Base-by-base conservation (phyloP, 1,140 invertebrate genomes). In the Odontomachus brunneus region DNA sequence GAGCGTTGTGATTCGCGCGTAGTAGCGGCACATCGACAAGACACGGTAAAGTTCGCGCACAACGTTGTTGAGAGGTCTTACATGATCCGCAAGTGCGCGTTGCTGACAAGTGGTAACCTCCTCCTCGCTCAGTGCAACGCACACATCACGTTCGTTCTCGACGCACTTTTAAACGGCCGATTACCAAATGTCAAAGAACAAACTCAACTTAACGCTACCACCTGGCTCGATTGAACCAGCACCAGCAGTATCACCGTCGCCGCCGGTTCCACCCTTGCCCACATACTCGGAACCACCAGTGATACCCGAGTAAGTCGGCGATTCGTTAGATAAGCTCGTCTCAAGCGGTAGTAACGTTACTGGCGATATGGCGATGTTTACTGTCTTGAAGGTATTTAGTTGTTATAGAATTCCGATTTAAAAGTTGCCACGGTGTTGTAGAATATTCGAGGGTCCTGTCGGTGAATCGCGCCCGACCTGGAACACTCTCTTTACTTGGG, bases 201-300 rank as follows among this genome's bases (percentile, higher is more conserved):
- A 98, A 95, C 95, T 98, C 90, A 98, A 98, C 92, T 94, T 99
- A 93, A 98, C 97, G 89, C 95, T 98, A 91, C 98, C 98, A 89
- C 97, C 97, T 90, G 97, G 97, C 88, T 97, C 97, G 81, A 97
- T 98, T 85, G 97, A 98, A 92, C 96, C 96, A 57, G 95, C 95
- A 66, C 95, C 96, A 88, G 95, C 96, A 87, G 95, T 96, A n/a
- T 96, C 96, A 60, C 96, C 97, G 74, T 93, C 94, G 49, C 94
- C 94, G 76, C 96, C 96, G 83, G 96, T 96, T 89, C 96, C 96
- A 93, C 95, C 96, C 22, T 94, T 95, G 73, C 95, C 95, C 82
- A 94, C 95, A 51, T 96, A 96, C 91, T 94, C 95, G 71, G 95
- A 95, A 69, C 94, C 94, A 63, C 94, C 95, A 69, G 95, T 95